phyloP scores from a whole-genome alignment of 2,797 vertebrate genomes.

The Numenius phaeopus region DNA sequence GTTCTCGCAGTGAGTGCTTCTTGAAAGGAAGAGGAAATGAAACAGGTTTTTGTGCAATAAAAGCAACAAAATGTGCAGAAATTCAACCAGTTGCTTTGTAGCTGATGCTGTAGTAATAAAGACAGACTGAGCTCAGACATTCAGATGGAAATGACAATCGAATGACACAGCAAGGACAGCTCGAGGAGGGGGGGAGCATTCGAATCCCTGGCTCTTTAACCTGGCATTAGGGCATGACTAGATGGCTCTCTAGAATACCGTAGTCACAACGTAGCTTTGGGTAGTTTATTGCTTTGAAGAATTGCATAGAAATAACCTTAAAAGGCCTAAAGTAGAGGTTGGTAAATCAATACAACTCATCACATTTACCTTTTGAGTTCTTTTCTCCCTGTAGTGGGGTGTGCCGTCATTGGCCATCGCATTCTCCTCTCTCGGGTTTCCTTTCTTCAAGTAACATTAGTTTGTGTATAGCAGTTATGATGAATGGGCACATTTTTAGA shows the following conservation, averaged over 20 bases:
- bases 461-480: slow-evolving; percentile 76
- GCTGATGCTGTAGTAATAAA: slow-evolving; percentile 42
- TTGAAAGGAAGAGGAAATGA: slow-evolving; percentile 76
- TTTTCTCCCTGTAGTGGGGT: slow-evolving; percentile 59
- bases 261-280: slow-evolving; percentile 79
- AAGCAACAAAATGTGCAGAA: slow-evolving; percentile 56
- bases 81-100: slow-evolving; percentile 45
- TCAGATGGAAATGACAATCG: slow-evolving; percentile 72
- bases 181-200: slow-evolving; percentile 26
- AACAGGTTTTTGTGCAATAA: slow-evolving; percentile 76
- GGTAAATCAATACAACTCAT: slow-evolving; percentile 72
- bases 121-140: slow-evolving; percentile 57
- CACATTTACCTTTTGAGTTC: slow-evolving; percentile 66
- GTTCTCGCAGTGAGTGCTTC: slow-evolving; percentile 62
- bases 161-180: slow-evolving; percentile 33
- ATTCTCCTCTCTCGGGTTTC: slow-evolving; percentile 72
- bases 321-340: slow-evolving; percentile 75
- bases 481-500: slow-evolving; percentile 83
- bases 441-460: slow-evolving; percentile 72
- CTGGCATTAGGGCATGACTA: slow-evolving; percentile 74
- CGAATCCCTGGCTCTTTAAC: slow-evolving; percentile 54
- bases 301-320: slow-evolving; percentile 74
- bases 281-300: slow-evolving; percentile 84
- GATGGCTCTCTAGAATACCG: slow-evolving; percentile 69
- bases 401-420: slow-evolving; percentile 61